Conservation (phyloP, 2,888 invertebrate genomes). For the Bugula neritina region DNA sequence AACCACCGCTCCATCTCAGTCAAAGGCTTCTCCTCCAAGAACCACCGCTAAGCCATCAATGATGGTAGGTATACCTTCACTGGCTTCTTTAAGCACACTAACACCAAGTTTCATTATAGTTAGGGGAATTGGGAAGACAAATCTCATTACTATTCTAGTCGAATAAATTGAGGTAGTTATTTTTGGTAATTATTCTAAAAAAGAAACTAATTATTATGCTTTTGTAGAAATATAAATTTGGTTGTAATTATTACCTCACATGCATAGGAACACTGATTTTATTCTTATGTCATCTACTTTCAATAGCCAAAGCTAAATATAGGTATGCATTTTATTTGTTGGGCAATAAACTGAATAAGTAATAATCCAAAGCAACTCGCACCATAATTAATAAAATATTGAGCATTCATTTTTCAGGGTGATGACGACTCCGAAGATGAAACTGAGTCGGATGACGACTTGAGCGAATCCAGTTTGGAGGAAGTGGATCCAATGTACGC, state of each 20-base stretch:
- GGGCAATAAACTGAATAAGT: background rate
- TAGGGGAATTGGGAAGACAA: too few species aligned
- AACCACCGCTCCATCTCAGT: background rate
- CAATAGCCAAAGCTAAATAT: too few species aligned
- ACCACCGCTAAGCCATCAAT: background rate
- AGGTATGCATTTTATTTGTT: background rate
- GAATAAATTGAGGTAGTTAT: too few species aligned
- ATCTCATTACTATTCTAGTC: too few species aligned
- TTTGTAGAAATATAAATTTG: too few species aligned
- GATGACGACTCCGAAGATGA: slow-evolving; percentile 8
- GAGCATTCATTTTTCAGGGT: slow-evolving; percentile 4
- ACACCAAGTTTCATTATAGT: too few species aligned
- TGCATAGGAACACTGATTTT: too few species aligned
- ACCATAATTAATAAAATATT: background rate
- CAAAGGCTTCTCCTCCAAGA: background rate
- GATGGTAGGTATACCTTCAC: slow-evolving; percentile 7
- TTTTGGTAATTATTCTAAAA: too few species aligned
- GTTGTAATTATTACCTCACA: too few species aligned
- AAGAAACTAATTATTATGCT: too few species aligned
- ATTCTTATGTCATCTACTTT: too few species aligned
- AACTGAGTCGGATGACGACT: background rate
- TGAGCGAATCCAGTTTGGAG: background rate
- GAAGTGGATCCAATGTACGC: slow-evolving; percentile 1
- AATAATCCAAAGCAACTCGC: background rate
- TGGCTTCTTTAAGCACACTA: too few species aligned